phyloP scores from a whole-genome alignment of 1,140 invertebrate species.

The Aphaenogaster floridana region DNA sequence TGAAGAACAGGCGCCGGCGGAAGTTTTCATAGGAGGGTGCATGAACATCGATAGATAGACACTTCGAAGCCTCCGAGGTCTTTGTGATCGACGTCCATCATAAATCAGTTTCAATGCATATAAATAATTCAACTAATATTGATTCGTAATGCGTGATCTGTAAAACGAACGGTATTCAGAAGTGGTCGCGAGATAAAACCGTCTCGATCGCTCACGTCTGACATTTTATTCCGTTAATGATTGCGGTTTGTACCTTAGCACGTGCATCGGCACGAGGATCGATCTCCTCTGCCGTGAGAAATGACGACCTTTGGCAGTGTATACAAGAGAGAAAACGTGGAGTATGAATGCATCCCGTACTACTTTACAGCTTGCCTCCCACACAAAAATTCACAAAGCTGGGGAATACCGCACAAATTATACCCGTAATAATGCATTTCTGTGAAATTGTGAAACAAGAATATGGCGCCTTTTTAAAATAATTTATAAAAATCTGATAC shows the following conservation, averaged over 20 bases:
- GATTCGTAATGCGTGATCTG: slow-evolving; percentile 30
- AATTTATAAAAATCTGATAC: not conserved
- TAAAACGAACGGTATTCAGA: slow-evolving; percentile 8
- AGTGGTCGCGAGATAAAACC: slow-evolving; percentile 14
- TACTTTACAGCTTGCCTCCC: slow-evolving; percentile 10
- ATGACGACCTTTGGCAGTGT: slow-evolving; percentile 65
- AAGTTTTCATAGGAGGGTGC: not conserved
- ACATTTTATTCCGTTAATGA: slow-evolving; percentile 63
- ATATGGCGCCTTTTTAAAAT: not conserved
- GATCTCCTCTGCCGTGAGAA: slow-evolving; percentile 40
- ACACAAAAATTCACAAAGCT: slow-evolving; percentile 47
- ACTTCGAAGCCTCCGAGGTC: not conserved
- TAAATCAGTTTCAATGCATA: slow-evolving; percentile 13
- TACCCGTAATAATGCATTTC: not conserved
- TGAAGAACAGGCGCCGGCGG: not conserved
- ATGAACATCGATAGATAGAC: not conserved
- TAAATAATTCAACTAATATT: slow-evolving; percentile 12
- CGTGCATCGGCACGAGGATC: slow-evolving; percentile 44
- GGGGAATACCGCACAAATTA: not conserved
- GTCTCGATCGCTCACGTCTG: slow-evolving; percentile 48
- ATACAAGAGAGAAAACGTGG: slow-evolving; percentile 62
- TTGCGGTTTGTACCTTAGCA: slow-evolving; percentile 23
- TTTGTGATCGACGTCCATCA: not conserved
- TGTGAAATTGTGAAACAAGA: not conserved
- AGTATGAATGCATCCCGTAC: slow-evolving; percentile 12